A percentile compares a stretch with the other conserved stretches of the same genome.
Evolutionary conservation across 30 jellyfish, hydroid and myxozoan species (phyloP).

Genomic region (Sanderia malayensis): DNA sequence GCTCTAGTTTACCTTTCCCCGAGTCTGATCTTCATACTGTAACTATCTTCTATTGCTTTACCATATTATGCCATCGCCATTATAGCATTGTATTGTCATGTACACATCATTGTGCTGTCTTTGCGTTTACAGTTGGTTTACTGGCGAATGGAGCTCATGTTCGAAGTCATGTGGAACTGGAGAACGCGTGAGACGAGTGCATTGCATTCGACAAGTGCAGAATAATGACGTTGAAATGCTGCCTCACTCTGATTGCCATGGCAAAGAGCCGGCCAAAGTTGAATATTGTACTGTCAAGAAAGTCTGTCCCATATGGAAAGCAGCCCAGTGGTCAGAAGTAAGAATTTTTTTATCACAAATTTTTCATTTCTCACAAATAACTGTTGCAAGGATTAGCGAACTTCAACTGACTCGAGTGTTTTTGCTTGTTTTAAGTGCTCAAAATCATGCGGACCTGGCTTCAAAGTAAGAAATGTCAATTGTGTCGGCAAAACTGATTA

Average conservation of each 20-base stretch:
- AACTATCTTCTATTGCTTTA: no score
- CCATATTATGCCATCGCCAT: no score
- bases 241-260: slow-evolving; percentile 43
- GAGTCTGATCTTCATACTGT: no score
- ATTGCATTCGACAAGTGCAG: slow-evolving; percentile 58
- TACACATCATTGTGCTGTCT: no score
- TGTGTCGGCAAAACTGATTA: slow-evolving; percentile 44
- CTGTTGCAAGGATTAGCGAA: no score
- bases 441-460: slow-evolving; percentile 80
- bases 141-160: slow-evolving; percentile 91
- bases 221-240: slow-evolving; percentile 81
- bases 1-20: no score
- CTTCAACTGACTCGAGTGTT: no score
- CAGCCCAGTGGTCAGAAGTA: slow-evolving; percentile 78
- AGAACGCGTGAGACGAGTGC: slow-evolving; percentile 77
- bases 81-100: no score
- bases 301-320: slow-evolving; percentile 78
- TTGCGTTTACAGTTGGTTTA: slow-evolving; percentile 85
- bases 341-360: neutral
- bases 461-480: slow-evolving; percentile 43
- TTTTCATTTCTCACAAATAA: no score
- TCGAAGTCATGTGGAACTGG: slow-evolving; percentile 87
- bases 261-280: slow-evolving; percentile 45
- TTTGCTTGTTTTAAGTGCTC: slow-evolving; percentile 57
- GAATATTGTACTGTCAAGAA: slow-evolving; percentile 49